Evolutionary conservation across 2,113 vertebrate genomes (phyloP).

Genomic region (Parus major): DNA sequence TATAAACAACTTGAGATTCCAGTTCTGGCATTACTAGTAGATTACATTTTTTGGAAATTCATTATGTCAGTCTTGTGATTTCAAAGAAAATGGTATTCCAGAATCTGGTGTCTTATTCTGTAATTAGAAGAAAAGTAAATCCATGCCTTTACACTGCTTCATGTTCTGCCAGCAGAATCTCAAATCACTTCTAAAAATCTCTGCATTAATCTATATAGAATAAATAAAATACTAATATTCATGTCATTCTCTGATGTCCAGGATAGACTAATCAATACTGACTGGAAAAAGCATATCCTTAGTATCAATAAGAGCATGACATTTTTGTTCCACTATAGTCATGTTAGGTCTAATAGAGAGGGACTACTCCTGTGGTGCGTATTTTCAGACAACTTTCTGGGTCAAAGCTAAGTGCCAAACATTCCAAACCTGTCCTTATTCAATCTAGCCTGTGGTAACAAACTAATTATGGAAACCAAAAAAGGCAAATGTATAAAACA

Average conservation of each 20-base stretch:
- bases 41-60: background rate
- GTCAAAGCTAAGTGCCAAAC: background rate
- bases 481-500: background rate
- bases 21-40: background rate
- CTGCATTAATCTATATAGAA: rapidly evolving
- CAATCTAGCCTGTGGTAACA: background rate
- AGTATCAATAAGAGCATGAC: background rate
- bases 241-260: background rate
- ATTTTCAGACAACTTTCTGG: background rate
- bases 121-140: background rate
- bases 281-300: background rate
- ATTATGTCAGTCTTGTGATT: background rate
- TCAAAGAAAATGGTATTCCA: background rate
- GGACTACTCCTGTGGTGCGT: background rate
- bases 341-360: background rate
- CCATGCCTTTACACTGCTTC: background rate
- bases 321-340: background rate
- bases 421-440: background rate
- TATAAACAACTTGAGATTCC: background rate
- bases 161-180: background rate
- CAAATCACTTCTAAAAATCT: background rate
- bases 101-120: background rate
- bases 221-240: background rate
- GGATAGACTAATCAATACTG: background rate
- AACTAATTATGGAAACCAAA: background rate